phyloP scores from a whole-genome alignment of 2,888 invertebrate genomes.

The Latrodectus hesperus region DNA sequence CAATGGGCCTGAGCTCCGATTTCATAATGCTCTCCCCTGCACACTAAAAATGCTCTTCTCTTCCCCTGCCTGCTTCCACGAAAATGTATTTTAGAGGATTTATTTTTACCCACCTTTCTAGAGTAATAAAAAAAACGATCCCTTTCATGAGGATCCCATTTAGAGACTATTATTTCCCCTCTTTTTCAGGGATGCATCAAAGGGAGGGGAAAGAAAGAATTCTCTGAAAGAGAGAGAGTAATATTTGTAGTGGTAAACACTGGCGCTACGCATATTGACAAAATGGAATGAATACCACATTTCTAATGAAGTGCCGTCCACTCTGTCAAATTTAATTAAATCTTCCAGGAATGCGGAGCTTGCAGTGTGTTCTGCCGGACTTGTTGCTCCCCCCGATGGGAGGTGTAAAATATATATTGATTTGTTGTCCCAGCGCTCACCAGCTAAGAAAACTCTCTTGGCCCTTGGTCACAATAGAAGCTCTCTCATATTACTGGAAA shows the following conservation, averaged over 20 bases:
- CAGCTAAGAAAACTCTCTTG: constrained; percentile 25
- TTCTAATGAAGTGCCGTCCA: constrained; percentile 66
- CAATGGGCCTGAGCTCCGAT: constrained; percentile 37
- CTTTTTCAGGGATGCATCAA: background rate
- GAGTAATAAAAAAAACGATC: background rate
- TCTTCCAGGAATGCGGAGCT: constrained; percentile 49
- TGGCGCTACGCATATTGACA: constrained; percentile 49
- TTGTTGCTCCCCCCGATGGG: constrained; percentile 47
- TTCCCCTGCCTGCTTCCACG: background rate
- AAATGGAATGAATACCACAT: constrained; percentile 4
- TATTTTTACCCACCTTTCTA: background rate
- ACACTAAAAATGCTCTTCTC: constrained; percentile 20
- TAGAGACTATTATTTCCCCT: background rate
- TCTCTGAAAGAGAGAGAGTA: constrained; percentile 55
- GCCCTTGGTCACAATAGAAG: constrained; percentile 4
- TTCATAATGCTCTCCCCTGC: constrained; percentile 32
- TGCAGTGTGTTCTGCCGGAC: constrained; percentile 51
- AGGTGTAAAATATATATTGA: constrained; percentile 15
- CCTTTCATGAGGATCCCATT: background rate
- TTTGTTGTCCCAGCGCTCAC: constrained; percentile 10
- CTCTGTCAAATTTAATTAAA: constrained; percentile 69
- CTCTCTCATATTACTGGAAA: background rate
- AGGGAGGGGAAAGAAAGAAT: background rate
- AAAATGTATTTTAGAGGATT: constrained; percentile 7
- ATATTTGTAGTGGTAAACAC: constrained; percentile 68